Conservation (phyloP, 1,140 invertebrate genomes). For the Cyphomyrmex costatus region DNA sequence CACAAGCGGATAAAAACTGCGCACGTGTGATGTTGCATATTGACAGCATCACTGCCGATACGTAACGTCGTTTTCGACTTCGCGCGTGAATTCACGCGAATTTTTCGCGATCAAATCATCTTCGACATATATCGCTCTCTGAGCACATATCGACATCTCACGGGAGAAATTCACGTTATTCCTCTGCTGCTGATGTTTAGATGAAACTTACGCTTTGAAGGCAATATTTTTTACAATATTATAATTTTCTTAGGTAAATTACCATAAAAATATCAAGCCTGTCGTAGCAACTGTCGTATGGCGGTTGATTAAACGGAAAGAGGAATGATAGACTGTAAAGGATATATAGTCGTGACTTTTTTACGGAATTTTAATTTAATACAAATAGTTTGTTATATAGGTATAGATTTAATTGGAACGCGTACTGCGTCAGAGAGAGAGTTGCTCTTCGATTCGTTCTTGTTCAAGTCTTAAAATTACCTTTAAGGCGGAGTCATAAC, state of each 20-base stretch:
- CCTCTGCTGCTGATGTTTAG: neutral
- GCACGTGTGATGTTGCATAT: constrained; percentile 39
- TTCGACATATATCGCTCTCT: constrained; percentile 31
- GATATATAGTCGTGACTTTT: no score
- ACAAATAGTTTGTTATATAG: no score
- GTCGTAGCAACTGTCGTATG: no score
- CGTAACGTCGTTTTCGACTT: constrained; percentile 28
- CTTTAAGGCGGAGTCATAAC: no score
- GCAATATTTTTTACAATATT: neutral
- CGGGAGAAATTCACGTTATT: constrained; percentile 7
- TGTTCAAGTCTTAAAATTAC: no score
- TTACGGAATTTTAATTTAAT: no score
- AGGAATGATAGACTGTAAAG: no score
- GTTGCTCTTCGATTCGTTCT: no score
- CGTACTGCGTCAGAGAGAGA: no score
- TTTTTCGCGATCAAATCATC: constrained; percentile 38
- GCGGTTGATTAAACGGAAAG: no score
- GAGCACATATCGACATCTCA: neutral
- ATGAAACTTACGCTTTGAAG: neutral
- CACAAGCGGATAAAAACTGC: constrained; percentile 47
- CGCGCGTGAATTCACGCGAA: constrained; percentile 26
- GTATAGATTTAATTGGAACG: no score
- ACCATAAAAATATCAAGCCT: neutral
- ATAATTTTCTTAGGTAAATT: neutral
- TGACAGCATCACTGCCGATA: constrained; percentile 26